Evolutionary conservation across 2,888 invertebrate species (phyloP).

Genomic region (Sesia apiformis): DNA sequence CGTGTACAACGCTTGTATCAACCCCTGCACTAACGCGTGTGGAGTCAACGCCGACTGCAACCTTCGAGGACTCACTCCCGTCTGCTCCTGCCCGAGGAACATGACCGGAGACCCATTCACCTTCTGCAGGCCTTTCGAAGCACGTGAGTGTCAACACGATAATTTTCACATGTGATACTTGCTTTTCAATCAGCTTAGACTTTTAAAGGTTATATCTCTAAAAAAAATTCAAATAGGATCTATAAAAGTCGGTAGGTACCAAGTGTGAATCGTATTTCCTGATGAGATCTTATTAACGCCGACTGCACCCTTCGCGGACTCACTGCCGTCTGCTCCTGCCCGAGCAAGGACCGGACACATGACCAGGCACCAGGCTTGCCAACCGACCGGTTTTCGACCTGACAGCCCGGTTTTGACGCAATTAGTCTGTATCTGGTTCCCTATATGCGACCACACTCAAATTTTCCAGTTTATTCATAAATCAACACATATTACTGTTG

Average conservation of each 20-base stretch:
- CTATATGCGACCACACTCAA: too few relatives aligned
- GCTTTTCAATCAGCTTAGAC: too few relatives aligned
- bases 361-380: conserved; percentile 80
- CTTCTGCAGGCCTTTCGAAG: conserved; percentile 86
- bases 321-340: conserved; percentile 90
- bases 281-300: conserved; percentile 67
- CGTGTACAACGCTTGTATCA: conserved; percentile 85
- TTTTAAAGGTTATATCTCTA: too few relatives aligned
- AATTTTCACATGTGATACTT: not conserved
- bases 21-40: conserved; percentile 88
- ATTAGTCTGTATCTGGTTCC: too few relatives aligned
- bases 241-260: too few relatives aligned
- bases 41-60: conserved; percentile 87
- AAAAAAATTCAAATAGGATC: too few relatives aligned
- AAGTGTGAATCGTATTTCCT: too few relatives aligned
- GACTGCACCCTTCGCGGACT: conserved; percentile 85
- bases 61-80: conserved; percentile 84
- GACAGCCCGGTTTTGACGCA: too few relatives aligned
- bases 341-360: conserved; percentile 87
- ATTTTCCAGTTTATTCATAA: too few relatives aligned
- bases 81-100: conserved; percentile 89
- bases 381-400: too few relatives aligned
- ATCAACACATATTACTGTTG: too few relatives aligned
- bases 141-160: conserved; percentile 67
- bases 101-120: conserved; percentile 92